Base-by-base conservation (phyloP, 1,140 invertebrate genomes). In the Varroa destructor region DNA sequence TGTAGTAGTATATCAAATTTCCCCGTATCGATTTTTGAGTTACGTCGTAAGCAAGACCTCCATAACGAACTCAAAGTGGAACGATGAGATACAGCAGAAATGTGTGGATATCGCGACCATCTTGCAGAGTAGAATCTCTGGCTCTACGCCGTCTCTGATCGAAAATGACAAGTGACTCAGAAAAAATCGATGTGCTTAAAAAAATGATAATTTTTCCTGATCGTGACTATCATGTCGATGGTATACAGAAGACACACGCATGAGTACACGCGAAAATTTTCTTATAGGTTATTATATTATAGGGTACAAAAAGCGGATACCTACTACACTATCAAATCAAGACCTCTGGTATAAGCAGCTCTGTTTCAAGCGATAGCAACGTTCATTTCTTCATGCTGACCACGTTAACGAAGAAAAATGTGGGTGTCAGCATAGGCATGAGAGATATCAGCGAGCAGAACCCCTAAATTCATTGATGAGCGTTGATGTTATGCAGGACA, bases 41-140 rank as follows among this genome's bases (percentile, higher is more conserved):
- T 10, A 67, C 37, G 37, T 67, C 46, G 61, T 36, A 67, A 2
- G 61, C 61, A 40, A 67, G 46, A 67, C 14, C 40, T 79, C 76
- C 77, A 81, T 80, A 0, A 81, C 79, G 72, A 80, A 80, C 78
- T 79, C 80, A 80, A 80, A 82, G 74, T 80, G 80, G 72, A 81
- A 81, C 0, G 78, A 77, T 1, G 79, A 76, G 1, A 82, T 74
- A 67, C 79, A 79, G 25, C 77, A 74, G 71, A 77, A 81, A 73
- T 82, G 80, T 6, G 79, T 74, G 1, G 74, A 54, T 1, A 78
- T 73, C 0, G 78, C 79, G 55, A 71, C 37, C 6, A 42, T 36
- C 36, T 71, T 56, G 25, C 55, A 67, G 1, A 37, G 12, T 40
- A 4, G 12, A 10, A 43, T 40, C 12, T 37, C 61, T 46, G 61